Base-by-base conservation (phyloP, 2,797 vertebrate species). In the Lindbergichthys nudifrons region DNA sequence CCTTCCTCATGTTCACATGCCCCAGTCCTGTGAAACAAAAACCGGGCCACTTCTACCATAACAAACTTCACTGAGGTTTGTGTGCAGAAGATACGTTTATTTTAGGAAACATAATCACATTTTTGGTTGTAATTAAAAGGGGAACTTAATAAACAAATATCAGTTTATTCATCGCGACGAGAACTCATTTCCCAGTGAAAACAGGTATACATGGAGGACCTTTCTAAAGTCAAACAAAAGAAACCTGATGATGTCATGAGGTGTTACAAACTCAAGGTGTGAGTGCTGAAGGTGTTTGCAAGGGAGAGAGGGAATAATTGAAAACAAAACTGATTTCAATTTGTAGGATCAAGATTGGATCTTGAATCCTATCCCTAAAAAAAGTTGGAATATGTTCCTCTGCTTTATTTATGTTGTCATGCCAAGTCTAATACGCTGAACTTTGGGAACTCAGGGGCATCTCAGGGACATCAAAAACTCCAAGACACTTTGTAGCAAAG, bases 1-100 rank as follows among this genome's bases (percentile, higher is more conserved):
- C 82, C 80, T 80, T 53, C 71, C 63, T 81, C 69, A 13, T 85
- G 76, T 87, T 93, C 91, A 90, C 91, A 90, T 79, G 88, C 59
- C 81, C 86, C 56, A 18, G 47, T 66, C 66, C 73, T 85, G 83
- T 81, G 67, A 86, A 80, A 86, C 54, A 80, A 74, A 79, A 73
- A 42, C 30, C 30, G 26, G 15, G 1, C 68, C 12, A 12, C 61
- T 18, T 60, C 67, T 26, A 80, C 15, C 65, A 79, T 18, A 79
- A 82, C 63, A 77, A 80, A 75, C 54, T 19, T 64, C 16, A 26
- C 43, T 18, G 36, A 54, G 51, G 42, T 60, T 46, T 50, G 48
- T 39, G 36, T 16, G 26, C 65, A 26, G 21, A 58, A 43, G 36
- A 23, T 1, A 75, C 0, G 3, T 32, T 19, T 70, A n/a, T 52